Evolutionary conservation across 1,140 invertebrate genomes (phyloP), one percentile per base, ranked within the genome.

Genomic region (Carcinoscorpius rotundicauda): DNA sequence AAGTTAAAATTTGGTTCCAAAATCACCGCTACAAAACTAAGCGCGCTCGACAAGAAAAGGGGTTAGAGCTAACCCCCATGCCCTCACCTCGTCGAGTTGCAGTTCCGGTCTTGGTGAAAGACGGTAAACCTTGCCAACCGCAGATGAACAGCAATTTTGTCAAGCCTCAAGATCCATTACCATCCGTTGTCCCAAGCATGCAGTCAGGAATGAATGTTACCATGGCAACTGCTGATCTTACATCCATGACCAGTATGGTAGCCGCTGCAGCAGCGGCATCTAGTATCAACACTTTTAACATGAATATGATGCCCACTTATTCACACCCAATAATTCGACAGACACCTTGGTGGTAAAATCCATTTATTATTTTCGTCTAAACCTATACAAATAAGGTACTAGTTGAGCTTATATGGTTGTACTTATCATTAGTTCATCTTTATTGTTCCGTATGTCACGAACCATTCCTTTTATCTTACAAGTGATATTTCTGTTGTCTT

Each of bases 1-100:
- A 98, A 90, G 94, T 99, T 55, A 99, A 98, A 86, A 98, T 98
- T 73, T 98, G 95, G 95, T 96, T 82, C 72, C 84, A 86, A 73
- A 86, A 86, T 72, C 78, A 84, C 60, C 91, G 94, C 82, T 98
- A 98, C 80, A 98, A 98, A 81, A 95, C 92, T 69, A 96, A 96
- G 76, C 78, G 92, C 0, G 90, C 92, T 0, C 86, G 91, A 60
- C 89, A 90, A 73, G 92, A 95, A 75, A 90, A 93, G 72, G 89
- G 89, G 0, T 88, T 91, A 51, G 75, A 76, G 53, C 57, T 76
- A 29, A 73, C 76, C 11, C 74, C 76, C 4, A 68, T 81, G 51
- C 75, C 78, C n/a, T 92, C 91, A 0, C 91, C 93, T 0, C 81
- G 92, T 51, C 82, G 93, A 53, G 93, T 97, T 0, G 92, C 93